phyloP scores from a whole-genome alignment of 2,888 invertebrate species.

The Scotopteryx bipunctaria region DNA sequence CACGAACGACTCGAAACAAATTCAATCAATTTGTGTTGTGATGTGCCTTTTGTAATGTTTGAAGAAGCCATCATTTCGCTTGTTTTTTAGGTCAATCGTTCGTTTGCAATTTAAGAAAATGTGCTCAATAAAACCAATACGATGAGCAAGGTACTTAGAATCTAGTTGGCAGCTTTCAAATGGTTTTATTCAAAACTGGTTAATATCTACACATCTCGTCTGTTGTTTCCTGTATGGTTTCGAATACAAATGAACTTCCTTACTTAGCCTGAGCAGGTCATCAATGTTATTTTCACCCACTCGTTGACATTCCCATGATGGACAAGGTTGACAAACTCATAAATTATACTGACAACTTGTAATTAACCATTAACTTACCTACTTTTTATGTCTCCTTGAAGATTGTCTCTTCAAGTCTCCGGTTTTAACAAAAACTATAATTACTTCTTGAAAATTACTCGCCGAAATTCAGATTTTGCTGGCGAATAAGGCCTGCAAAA shows the following conservation, averaged over 20 bases:
- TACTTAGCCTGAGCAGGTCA: conserved; percentile 12
- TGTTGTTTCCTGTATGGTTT: conserved; percentile 14
- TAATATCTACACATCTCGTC: not conserved
- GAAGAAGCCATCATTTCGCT: not conserved
- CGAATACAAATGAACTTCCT: conserved; percentile 24
- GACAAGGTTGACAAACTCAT: conserved; percentile 46
- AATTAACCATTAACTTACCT: conserved; percentile 28
- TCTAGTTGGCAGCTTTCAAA: too few species aligned
- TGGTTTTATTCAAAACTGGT: conserved; percentile 1
- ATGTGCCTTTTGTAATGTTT: not conserved
- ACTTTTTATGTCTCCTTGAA: conserved; percentile 33
- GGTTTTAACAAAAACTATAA: conserved; percentile 5
- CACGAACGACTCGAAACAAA: not conserved
- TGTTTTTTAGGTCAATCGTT: not conserved
- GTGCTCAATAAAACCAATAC: too few species aligned
- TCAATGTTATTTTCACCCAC: conserved; percentile 21
- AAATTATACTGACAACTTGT: conserved; percentile 33
- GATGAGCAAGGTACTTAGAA: too few species aligned
- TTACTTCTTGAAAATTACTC: conserved; percentile 4
- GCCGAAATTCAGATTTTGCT: conserved; percentile 22
- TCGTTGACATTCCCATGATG: conserved; percentile 41
- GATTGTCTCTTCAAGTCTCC: conserved; percentile 31
- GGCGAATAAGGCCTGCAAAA: conserved; percentile 13
- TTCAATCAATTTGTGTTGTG: not conserved
- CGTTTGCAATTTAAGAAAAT: not conserved